A percentile compares a stretch with the other conserved stretches of the same genome.
Evolutionary conservation across 2,113 vertebrate species (phyloP).

Genomic region (Toxotes chatareus): DNA sequence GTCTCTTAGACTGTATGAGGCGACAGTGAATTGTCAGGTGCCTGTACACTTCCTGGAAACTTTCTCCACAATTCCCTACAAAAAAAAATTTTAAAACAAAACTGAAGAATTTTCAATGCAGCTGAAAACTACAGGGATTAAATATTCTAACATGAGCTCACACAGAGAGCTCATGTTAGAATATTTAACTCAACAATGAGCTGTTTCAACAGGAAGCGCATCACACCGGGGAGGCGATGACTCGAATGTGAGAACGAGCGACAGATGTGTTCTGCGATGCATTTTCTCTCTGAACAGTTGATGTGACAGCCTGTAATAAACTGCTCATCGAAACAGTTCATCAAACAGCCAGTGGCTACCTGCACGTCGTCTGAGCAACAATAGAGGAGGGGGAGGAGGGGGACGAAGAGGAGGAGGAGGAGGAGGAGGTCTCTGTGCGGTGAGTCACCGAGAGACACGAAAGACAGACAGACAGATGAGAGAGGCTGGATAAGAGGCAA

Average conservation of each 20-base stretch:
- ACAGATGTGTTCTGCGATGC: background rate
- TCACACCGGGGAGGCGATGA: too few species aligned
- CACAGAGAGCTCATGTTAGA: too few species aligned
- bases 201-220: background rate
- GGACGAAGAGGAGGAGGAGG: slow-evolving; percentile 1
- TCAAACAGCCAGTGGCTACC: slow-evolving; percentile 16
- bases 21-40: too few species aligned
- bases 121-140: too few species aligned
- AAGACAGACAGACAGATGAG: slow-evolving; percentile 39
- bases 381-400: background rate
- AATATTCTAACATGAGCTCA: too few species aligned
- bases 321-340: slow-evolving; percentile 9
- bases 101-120: too few species aligned
- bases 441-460: slow-evolving; percentile 59
- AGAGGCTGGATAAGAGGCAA: slow-evolving; percentile 54
- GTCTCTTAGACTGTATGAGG: background rate
- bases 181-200: background rate
- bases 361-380: background rate
- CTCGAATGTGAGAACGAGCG: background rate
- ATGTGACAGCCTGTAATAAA: slow-evolving; percentile 1
- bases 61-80: too few species aligned
- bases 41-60: too few species aligned
- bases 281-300: background rate
- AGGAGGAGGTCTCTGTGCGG: slow-evolving; percentile 9
- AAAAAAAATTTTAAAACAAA: too few species aligned